phyloP scores from a whole-genome alignment of 1,140 invertebrate genomes.

The Eulimnadia texana region DNA sequence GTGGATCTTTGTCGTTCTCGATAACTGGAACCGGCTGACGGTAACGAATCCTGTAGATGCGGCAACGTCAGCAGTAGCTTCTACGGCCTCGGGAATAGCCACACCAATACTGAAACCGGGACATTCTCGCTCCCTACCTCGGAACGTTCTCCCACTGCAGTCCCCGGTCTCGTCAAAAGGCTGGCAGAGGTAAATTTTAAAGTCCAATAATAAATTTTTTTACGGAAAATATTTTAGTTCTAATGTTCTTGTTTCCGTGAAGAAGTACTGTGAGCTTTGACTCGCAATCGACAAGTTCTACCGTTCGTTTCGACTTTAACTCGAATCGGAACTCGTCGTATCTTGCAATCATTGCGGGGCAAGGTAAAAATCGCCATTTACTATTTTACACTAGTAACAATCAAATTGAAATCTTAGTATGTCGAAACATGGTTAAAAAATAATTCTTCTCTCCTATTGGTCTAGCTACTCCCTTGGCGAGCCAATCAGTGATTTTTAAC shows the following conservation, averaged over 20 bases:
- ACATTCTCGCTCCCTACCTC: conserved; percentile 12
- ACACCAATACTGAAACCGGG: conserved; percentile 8
- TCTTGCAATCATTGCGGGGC: conserved; percentile 60
- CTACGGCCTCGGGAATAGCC: conserved; percentile 10
- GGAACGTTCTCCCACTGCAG: conserved; percentile 1
- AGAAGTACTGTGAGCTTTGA: neutral
- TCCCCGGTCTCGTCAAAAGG: neutral
- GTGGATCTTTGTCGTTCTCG: conserved; percentile 68
- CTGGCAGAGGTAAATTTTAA: neutral
- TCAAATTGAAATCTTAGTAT: no score
- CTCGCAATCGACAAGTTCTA: conserved; percentile 1
- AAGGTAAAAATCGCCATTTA: conserved; percentile 36
- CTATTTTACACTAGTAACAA: no score
- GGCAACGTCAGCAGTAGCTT: conserved; percentile 2
- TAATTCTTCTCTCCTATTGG: no score
- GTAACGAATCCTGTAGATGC: conserved; percentile 18
- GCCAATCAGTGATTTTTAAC: conserved; percentile 23
- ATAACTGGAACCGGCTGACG: conserved; percentile 52
- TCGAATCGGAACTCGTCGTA: conserved; percentile 48
- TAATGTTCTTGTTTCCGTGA: neutral
- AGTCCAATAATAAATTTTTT: no score
- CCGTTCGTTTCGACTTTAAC: conserved; percentile 6
- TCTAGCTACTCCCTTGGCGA: neutral
- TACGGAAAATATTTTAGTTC: no score
- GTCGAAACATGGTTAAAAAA: no score